These are phyloP conservation scores for Colistium nudipinnis DNA, from an alignment of 2,113 vertebrate species.

Conservation along the genomic window DNA sequence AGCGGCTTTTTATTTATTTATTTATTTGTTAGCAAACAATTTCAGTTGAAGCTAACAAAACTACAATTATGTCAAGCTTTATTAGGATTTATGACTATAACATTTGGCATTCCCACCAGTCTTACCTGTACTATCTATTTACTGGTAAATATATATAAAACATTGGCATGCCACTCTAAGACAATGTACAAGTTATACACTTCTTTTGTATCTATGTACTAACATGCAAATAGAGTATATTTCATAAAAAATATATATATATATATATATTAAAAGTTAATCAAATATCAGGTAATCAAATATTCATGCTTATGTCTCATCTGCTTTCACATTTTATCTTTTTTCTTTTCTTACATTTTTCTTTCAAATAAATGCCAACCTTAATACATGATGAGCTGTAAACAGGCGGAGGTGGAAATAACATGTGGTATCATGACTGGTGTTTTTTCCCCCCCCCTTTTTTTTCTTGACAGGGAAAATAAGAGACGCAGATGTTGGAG, in stretches of 20 bases:
- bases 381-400: conserved; percentile 17
- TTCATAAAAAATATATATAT: too few species aligned
- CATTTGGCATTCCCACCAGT: too few species aligned
- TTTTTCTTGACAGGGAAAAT: conserved; percentile 16
- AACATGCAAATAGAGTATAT: too few species aligned
- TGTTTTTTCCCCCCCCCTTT: conserved; percentile 8
- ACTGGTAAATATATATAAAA: too few species aligned
- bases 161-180: too few species aligned
- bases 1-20: not conserved
- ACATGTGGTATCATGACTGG: conserved; percentile 65
- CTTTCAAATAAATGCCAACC: conserved; percentile 35
- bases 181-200: too few species aligned
- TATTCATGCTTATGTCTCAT: conserved; percentile 25
- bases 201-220: too few species aligned
- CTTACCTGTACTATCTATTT: not conserved
- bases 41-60: conserved; percentile 10
- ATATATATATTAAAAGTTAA: too few species aligned
- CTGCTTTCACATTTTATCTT: conserved; percentile 35
- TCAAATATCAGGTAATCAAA: conserved; percentile 35
- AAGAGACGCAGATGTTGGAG: conserved; percentile 41
- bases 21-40: not conserved
- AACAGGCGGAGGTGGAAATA: conserved; percentile 45
- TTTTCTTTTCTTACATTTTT: conserved; percentile 30
- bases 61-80: too few species aligned
- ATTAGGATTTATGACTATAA: not conserved